Evolutionary conservation across 2,888 invertebrate species (phyloP).

Genomic region (Colostygia pectinataria): DNA sequence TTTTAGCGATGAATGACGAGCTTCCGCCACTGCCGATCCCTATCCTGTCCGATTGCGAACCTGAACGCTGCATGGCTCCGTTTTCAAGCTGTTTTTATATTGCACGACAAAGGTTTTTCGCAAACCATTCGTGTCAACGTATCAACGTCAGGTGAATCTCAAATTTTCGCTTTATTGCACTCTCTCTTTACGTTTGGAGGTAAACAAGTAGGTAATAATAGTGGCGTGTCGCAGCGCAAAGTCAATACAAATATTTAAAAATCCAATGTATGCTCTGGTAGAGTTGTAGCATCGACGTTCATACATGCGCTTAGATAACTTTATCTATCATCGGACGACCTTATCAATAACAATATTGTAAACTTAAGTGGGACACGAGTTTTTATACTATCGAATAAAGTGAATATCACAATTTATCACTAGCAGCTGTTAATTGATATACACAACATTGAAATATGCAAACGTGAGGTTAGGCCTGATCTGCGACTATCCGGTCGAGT

Average conservation of each 20-base stretch:
- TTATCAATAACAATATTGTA: conserved; percentile 57
- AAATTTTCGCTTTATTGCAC: conserved; percentile 29
- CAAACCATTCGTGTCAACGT: conserved; percentile 18
- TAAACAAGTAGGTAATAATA: conserved; percentile 44
- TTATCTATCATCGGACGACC: conserved; percentile 54
- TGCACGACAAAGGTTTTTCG: not conserved
- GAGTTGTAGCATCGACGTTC: conserved; percentile 41
- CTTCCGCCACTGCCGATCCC: conserved; percentile 60
- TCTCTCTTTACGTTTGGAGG: conserved; percentile 36
- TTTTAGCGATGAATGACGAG: conserved; percentile 67
- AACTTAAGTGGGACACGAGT: conserved; percentile 49
- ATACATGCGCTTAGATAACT: conserved; percentile 54
- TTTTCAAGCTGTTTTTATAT: conserved; percentile 16
- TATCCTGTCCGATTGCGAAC: conserved; percentile 82
- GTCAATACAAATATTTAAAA: conserved; percentile 44
- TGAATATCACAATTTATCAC: conserved; percentile 45
- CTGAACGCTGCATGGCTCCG: conserved; percentile 77
- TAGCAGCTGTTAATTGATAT: conserved; percentile 31
- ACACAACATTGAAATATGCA: conserved; percentile 33
- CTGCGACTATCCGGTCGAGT: conserved; percentile 35
- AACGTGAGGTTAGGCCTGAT: conserved; percentile 54
- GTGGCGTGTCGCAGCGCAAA: conserved; percentile 37
- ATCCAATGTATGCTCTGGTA: conserved; percentile 36
- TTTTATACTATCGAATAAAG: conserved; percentile 42
- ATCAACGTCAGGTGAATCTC: conserved; percentile 30